A percentile compares a stretch with the other conserved stretches of the same genome.
Conservation (phyloP, 2,797 vertebrate genomes). For the Novumbra hubbsi region DNA sequence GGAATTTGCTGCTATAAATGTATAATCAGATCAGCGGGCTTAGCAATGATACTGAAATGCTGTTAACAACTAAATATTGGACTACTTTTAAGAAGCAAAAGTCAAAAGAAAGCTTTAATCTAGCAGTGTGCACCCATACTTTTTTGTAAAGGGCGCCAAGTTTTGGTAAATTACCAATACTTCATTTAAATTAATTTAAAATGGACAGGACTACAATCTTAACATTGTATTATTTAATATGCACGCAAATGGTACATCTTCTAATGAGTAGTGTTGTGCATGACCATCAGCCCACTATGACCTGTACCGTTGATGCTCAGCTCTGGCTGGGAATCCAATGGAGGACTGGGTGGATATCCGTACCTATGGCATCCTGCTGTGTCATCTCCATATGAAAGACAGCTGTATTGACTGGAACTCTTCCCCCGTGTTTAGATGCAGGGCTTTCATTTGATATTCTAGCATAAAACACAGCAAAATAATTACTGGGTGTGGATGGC, state of each 20-base stretch:
- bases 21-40: background rate
- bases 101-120: background rate
- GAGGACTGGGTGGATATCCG: conserved; percentile 26
- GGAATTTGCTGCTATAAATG: background rate
- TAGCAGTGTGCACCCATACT: background rate
- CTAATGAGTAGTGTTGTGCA: conserved; percentile 36
- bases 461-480: conserved; percentile 12
- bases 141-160: background rate
- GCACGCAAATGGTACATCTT: background rate
- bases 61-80: background rate
- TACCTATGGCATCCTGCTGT: conserved; percentile 38
- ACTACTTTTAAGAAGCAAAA: background rate
- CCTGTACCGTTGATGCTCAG: background rate
- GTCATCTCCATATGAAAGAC: conserved; percentile 47
- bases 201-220: background rate
- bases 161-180: background rate
- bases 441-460: conserved; percentile 23
- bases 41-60: background rate
- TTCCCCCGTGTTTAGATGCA: conserved; percentile 4
- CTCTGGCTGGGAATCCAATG: conserved; percentile 28
- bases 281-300: conserved; percentile 21
- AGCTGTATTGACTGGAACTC: conserved; percentile 31
- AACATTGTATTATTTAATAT: background rate
- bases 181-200: background rate
- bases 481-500: conserved; percentile 1